These are phyloP conservation scores for Choloepus hoffmanni DNA, from an alignment of 2,113 vertebrate species.

Conservation along the genomic window DNA sequence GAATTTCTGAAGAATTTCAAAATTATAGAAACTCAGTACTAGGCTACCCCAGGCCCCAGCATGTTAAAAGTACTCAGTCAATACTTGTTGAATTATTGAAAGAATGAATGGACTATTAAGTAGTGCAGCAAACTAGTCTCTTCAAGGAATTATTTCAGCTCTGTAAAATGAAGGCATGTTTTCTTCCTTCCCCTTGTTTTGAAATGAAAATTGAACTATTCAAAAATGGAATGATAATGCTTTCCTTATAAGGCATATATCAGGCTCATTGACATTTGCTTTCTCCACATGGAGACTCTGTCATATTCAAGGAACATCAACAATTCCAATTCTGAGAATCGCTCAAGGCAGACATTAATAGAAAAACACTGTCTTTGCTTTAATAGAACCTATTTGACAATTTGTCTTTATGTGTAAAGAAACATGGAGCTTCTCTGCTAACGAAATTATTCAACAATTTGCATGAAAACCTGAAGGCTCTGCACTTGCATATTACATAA, in stretches of 20 bases:
- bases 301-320: neutral
- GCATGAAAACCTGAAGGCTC: neutral
- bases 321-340: neutral
- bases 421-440: neutral
- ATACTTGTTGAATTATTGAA: constrained; percentile 16
- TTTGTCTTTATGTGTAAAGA: neutral
- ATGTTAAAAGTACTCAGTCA: neutral
- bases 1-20: constrained; percentile 17
- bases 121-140: neutral
- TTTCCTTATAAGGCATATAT: constrained; percentile 67
- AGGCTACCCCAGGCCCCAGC: neutral
- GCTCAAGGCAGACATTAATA: neutral
- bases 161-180: neutral
- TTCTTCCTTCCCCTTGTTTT: neutral
- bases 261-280: neutral
- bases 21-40: neutral
- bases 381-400: neutral
- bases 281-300: neutral
- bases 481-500: neutral
- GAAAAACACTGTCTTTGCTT: neutral
- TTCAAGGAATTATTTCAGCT: neutral
- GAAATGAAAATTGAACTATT: constrained; percentile 60
- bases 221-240: constrained; percentile 58
- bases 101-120: neutral
- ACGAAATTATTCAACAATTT: constrained; percentile 18